These are phyloP conservation scores for Agapetus fuscipes DNA, from an alignment of 2,888 invertebrate genomes.

Conservation along the genomic window DNA sequence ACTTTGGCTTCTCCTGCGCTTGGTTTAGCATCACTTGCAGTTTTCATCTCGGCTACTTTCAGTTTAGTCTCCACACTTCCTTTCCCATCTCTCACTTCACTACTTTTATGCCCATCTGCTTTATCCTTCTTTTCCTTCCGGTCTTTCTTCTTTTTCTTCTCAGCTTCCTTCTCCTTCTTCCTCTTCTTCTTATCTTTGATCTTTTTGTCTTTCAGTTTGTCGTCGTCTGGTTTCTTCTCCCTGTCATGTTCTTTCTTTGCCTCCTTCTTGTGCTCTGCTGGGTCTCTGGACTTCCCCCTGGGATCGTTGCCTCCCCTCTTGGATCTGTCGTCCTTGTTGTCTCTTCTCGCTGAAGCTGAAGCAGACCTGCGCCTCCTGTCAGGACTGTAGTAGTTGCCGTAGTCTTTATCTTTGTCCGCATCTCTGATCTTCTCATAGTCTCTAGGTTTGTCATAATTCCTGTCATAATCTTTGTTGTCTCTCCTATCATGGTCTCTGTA, in stretches of 20 bases:
- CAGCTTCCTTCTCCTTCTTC: slow-evolving; percentile 41
- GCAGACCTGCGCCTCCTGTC: slow-evolving; percentile 16
- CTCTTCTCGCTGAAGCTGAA: slow-evolving; percentile 30
- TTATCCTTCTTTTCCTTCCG: slow-evolving; percentile 48
- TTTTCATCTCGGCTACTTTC: slow-evolving; percentile 16
- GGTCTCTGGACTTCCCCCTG: slow-evolving; percentile 33
- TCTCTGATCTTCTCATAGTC: slow-evolving; percentile 35
- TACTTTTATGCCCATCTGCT: slow-evolving; percentile 27
- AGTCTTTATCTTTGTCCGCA: slow-evolving; percentile 17
- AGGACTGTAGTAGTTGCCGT: slow-evolving; percentile 13
- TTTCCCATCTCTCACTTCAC: slow-evolving; percentile 22
- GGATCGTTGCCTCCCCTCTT: slow-evolving; percentile 24
- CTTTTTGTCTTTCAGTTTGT: slow-evolving; percentile 40
- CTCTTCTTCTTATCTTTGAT: slow-evolving; percentile 35
- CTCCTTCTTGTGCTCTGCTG: slow-evolving; percentile 27
- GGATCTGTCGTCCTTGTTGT: slow-evolving; percentile 34
- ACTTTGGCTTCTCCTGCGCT: slow-evolving; percentile 23
- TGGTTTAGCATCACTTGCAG: slow-evolving; percentile 21
- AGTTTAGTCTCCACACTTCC: slow-evolving; percentile 21
- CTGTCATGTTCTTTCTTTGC: slow-evolving; percentile 29
- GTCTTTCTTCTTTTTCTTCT: slow-evolving; percentile 41
- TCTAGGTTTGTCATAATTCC: slow-evolving; percentile 21
- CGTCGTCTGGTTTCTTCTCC: slow-evolving; percentile 38
- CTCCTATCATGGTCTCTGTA: slow-evolving; percentile 41
- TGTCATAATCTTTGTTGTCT: slow-evolving; percentile 29